A percentile compares a stretch with the other conserved stretches of the same genome.
Evolutionary conservation across 2,888 invertebrate species (phyloP).

Genomic region (Aphidoletes aphidimyza): DNA sequence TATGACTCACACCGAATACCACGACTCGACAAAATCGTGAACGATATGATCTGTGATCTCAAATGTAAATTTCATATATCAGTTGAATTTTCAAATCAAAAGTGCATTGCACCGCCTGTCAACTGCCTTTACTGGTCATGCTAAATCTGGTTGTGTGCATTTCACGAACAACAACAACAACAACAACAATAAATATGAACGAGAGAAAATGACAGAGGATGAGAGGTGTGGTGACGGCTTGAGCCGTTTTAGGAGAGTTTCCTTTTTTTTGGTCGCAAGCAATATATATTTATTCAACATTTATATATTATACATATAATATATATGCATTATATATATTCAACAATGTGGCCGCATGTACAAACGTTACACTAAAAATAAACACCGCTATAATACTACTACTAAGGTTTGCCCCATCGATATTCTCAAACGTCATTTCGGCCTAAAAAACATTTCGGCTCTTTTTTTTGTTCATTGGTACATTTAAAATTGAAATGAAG

Average conservation of each 20-base stretch:
- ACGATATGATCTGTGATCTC: no score
- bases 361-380: constrained; percentile 41
- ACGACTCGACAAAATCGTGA: no score
- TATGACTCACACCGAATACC: background rate
- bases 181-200: background rate
- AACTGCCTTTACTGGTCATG: background rate
- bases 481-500: constrained; percentile 44
- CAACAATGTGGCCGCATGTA: constrained; percentile 37
- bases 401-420: constrained; percentile 10
- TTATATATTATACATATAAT: no score
- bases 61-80: no score
- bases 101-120: background rate
- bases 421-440: constrained; percentile 28
- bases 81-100: background rate
- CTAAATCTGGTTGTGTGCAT: background rate
- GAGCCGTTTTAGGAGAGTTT: background rate
- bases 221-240: background rate
- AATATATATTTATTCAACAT: no score
- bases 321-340: no score
- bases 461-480: constrained; percentile 10
- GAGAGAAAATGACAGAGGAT: no score
- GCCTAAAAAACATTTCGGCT: constrained; percentile 21
- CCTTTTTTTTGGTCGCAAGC: constrained; percentile 23
- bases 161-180: background rate
- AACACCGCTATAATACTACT: constrained; percentile 13